phyloP scores from a whole-genome alignment of 2,888 invertebrate species.

The Sesia bembeciformis region DNA sequence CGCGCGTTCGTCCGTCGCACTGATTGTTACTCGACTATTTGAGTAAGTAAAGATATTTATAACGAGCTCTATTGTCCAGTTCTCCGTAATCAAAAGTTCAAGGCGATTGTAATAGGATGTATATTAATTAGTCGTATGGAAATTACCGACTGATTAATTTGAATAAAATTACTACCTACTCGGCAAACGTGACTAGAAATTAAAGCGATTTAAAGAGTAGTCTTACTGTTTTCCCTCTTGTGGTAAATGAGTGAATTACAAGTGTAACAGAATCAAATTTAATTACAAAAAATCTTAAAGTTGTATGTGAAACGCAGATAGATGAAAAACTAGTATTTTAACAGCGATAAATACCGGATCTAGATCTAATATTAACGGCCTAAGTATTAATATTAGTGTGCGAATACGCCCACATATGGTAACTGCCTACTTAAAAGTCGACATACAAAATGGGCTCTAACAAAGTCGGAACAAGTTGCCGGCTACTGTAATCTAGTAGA shows the following conservation, averaged over 20 bases:
- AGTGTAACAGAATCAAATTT: too few species aligned
- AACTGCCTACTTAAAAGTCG: neutral
- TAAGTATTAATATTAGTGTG: too few species aligned
- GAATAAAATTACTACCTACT: conserved; percentile 37
- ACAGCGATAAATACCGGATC: too few species aligned
- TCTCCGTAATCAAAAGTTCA: conserved; percentile 64
- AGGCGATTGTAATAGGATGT: conserved; percentile 56
- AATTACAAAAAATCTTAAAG: too few species aligned
- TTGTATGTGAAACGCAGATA: too few species aligned
- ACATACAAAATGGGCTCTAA: neutral
- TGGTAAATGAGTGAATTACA: too few species aligned
- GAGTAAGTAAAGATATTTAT: conserved; percentile 50
- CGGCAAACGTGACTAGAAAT: conserved; percentile 45
- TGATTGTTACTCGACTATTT: conserved; percentile 42
- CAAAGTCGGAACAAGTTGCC: conserved; percentile 7
- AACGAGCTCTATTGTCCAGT: conserved; percentile 64
- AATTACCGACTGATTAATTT: conserved; percentile 48
- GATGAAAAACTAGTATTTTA: too few species aligned
- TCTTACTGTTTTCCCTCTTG: too few species aligned
- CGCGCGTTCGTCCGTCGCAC: conserved; percentile 41
- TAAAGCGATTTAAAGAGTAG: conserved; percentile 1
- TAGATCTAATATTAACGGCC: too few species aligned
- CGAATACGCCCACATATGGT: neutral
- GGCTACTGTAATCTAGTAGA: conserved; percentile 50
- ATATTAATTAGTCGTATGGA: conserved; percentile 64